Conservation (phyloP, 1,140 invertebrate species). For the Drosophila bipectinata region DNA sequence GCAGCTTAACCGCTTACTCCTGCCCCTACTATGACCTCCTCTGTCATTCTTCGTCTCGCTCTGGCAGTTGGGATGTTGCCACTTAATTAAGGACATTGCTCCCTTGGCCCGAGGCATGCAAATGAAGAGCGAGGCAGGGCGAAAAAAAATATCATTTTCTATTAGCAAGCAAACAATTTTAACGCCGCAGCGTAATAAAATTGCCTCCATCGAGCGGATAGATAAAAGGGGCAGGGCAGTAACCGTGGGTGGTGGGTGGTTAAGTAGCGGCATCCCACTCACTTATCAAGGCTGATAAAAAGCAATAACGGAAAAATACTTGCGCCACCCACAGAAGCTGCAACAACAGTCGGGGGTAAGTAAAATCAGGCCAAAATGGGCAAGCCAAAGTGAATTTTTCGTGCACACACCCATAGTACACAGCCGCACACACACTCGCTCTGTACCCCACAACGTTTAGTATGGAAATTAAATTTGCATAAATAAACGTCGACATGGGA, state of each 20-base stretch:
- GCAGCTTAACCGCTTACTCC: slow-evolving; percentile 26
- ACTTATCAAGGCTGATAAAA: slow-evolving; percentile 78
- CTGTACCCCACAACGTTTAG: slow-evolving; percentile 60
- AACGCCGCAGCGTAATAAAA: slow-evolving; percentile 75
- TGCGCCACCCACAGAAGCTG: slow-evolving; percentile 50
- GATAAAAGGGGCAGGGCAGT: background rate
- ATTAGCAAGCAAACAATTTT: slow-evolving; percentile 79
- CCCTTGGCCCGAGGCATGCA: slow-evolving; percentile 66
- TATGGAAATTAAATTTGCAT: slow-evolving; percentile 82
- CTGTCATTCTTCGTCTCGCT: background rate
- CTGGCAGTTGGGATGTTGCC: slow-evolving; percentile 32
- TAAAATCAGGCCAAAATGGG: slow-evolving; percentile 74
- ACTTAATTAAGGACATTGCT: slow-evolving; percentile 78
- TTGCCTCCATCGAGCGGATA: slow-evolving; percentile 35
- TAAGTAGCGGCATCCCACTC: slow-evolving; percentile 45
- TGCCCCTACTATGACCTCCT: background rate
- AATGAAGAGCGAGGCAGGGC: slow-evolving; percentile 58
- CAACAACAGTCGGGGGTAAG: slow-evolving; percentile 57
- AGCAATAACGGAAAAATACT: slow-evolving; percentile 77
- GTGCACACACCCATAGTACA: slow-evolving; percentile 11
- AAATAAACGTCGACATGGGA: slow-evolving; percentile 80
- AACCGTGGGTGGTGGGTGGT: background rate
- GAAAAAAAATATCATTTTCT: slow-evolving; percentile 64
- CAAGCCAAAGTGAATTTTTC: slow-evolving; percentile 71
- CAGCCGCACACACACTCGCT: slow-evolving; percentile 15